phyloP scores from a whole-genome alignment of 2,113 vertebrate species.

The Dicrurus megarhynchus region DNA sequence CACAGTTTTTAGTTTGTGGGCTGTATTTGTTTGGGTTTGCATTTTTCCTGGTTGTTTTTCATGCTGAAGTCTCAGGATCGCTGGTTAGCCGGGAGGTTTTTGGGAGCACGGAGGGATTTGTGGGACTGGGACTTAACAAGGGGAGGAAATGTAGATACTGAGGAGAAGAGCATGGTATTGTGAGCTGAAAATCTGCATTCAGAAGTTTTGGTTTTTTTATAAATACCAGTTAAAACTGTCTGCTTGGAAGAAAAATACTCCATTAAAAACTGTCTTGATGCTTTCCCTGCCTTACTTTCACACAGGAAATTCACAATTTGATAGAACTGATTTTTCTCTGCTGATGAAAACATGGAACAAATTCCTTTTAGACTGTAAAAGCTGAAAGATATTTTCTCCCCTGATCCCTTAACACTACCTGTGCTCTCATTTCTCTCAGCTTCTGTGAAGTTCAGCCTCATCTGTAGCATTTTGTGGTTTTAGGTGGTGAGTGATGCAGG shows the following conservation, averaged over 20 bases:
- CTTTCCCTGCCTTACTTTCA: not conserved
- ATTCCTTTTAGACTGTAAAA: not conserved
- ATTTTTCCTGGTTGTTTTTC: not conserved
- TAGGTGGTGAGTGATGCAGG: not conserved
- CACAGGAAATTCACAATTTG: not conserved
- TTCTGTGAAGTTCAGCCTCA: not conserved
- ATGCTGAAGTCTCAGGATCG: not conserved
- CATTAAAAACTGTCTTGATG: not conserved
- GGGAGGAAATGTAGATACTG: not conserved
- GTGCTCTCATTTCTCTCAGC: not conserved
- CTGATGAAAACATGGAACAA: not conserved
- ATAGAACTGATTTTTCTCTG: not conserved
- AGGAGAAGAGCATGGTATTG: not conserved
- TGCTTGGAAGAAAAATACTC: not conserved
- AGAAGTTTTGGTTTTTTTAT: not conserved
- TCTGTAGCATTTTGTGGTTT: not conserved
- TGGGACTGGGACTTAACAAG: not conserved
- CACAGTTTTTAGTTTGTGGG: not conserved
- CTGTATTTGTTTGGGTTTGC: not conserved
- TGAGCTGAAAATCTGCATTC: not conserved
- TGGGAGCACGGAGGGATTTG: not conserved
- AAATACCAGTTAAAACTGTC: not conserved
- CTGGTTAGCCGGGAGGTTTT: not conserved
- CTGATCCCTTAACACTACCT: not conserved
- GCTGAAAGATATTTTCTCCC: not conserved